Base-by-base conservation (phyloP, 2,113 vertebrate species). In the Porphyrio hochstetteri region DNA sequence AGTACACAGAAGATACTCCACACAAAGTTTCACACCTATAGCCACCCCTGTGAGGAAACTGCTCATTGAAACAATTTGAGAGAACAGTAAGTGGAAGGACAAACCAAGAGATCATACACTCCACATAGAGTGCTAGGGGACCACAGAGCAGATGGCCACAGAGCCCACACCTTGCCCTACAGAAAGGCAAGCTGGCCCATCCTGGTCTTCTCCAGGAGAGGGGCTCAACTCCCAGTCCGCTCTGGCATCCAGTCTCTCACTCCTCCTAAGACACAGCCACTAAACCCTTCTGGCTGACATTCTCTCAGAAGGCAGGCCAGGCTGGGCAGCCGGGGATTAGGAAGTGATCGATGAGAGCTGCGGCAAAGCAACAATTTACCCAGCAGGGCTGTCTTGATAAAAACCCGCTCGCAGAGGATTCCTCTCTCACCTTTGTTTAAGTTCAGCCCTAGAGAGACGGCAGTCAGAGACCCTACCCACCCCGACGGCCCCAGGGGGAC, bases 281-380 rank as follows among this genome's bases (percentile, higher is more conserved):
- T 94, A 89, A 94, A 95, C 65, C 25, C 74, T 75, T 48, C 71
- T 83, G 44, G 70, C 13, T 59, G 74, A 89, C 94, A 96, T 84
- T 75, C 69, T 92, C 82, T 95, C 91, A 91, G 72, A 91, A 93
- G 57, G 50, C 63, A 82, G 57, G 50, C 63, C 80, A 44, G 57
- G 55, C 50, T 72, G 80, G 92, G 81, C 79, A 91, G 89, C 76
- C 69, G 50, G 28, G 68, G 88, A 96, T 96, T 96, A 96, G 77
- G 75, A 87, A 89, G 59, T 19, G 1, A 94, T 93, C 81, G 1
- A 84, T 91, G 74, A 92, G 57, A 89, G 72, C 53, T 38, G 53
- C 8, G 3, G 74, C 70, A 92, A 94, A 91, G 86, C 74, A 82
- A 87, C 84, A 77, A 93, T 96, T 96, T 96, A 89, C 95, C 72